Conservation (phyloP, 2,113 vertebrate genomes). For the Sarotherodon lohbergeri region DNA sequence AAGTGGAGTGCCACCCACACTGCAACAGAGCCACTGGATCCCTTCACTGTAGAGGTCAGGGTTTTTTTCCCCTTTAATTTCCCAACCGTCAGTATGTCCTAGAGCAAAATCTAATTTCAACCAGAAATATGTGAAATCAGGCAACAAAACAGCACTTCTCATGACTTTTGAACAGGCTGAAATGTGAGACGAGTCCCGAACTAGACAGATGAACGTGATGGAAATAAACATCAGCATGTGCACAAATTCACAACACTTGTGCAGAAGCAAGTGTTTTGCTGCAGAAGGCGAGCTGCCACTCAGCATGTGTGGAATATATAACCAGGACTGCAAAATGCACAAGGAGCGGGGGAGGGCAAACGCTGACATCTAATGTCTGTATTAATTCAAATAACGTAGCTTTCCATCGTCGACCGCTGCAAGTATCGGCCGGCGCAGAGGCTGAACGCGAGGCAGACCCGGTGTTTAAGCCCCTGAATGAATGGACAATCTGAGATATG, state of each 20-base stretch:
- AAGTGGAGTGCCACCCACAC: neutral
- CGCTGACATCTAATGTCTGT: neutral
- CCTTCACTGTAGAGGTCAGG: neutral
- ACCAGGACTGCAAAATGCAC: neutral
- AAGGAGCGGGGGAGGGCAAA: neutral
- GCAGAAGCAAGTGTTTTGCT: slow-evolving; percentile 22
- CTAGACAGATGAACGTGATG: neutral
- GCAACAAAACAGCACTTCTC: neutral
- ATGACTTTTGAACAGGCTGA: slow-evolving; percentile 16
- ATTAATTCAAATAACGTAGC: slow-evolving; percentile 23
- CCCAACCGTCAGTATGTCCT: neutral
- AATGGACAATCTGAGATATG: neutral
- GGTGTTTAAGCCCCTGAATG: neutral
- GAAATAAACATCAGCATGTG: slow-evolving; percentile 25
- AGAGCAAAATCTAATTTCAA: neutral
- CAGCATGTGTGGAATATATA: slow-evolving; percentile 34
- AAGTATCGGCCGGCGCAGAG: neutral
- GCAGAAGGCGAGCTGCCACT: slow-evolving; percentile 33
- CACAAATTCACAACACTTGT: slow-evolving; percentile 13
- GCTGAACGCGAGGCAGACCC: neutral
- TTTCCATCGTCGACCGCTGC: neutral
- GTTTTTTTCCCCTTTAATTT: neutral
- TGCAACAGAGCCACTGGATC: neutral
- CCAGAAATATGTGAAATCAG: neutral
- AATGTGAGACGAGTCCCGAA: slow-evolving; percentile 3